Conservation (phyloP, 2,113 vertebrate species). For the Aspidoscelis tigris region DNA sequence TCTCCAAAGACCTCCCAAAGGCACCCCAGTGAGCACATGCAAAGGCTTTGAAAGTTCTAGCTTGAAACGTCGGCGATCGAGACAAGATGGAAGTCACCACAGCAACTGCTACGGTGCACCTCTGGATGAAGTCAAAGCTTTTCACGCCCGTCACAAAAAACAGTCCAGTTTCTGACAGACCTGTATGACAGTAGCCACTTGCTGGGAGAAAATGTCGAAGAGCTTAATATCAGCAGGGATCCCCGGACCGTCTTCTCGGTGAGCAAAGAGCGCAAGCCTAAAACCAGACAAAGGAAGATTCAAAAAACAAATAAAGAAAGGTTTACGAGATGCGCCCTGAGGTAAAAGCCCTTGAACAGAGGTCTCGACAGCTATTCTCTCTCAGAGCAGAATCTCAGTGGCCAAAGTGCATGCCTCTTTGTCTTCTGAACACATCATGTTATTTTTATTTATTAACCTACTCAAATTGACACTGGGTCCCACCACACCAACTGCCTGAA, state of each 20-base stretch:
- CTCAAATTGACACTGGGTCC: too few species aligned
- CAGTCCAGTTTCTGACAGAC: conserved; percentile 66
- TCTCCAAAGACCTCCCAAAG: too few species aligned
- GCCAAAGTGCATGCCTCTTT: background rate
- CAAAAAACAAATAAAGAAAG: background rate
- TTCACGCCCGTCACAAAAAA: background rate
- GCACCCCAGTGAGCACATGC: too few species aligned
- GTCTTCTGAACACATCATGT: too few species aligned
- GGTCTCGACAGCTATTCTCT: background rate
- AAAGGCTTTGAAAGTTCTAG: too few species aligned
- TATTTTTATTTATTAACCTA: too few species aligned
- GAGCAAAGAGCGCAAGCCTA: conserved; percentile 95
- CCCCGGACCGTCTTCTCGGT: conserved; percentile 97
- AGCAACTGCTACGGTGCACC: background rate
- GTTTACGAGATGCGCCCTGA: too few species aligned
- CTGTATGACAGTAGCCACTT: conserved; percentile 98
- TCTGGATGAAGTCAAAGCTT: background rate
- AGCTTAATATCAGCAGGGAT: conserved; percentile 98
- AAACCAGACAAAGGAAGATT: conserved; percentile 36
- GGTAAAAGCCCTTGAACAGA: too few species aligned
- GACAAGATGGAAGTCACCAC: background rate
- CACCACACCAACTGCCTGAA: too few species aligned
- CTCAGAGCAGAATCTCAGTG: background rate
- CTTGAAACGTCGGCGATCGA: too few species aligned
- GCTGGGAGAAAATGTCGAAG: conserved; percentile 99